Base-by-base conservation (phyloP, 2,888 invertebrate species). In the Agriotes lineatus region DNA sequence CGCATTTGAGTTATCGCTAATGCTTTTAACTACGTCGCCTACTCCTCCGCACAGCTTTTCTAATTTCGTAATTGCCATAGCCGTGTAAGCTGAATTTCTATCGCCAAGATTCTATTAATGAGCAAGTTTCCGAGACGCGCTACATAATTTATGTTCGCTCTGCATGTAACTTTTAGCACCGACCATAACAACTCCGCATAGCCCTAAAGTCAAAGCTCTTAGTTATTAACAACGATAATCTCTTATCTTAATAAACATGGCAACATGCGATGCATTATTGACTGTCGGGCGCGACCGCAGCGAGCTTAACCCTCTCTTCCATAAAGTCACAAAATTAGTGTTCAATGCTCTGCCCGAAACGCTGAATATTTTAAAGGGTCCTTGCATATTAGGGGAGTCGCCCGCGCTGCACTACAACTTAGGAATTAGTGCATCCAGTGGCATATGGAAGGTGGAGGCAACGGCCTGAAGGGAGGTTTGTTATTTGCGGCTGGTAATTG, bases 401-500 rank as follows among this genome's bases (percentile, higher is more conserved):
- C 35, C 16, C 44, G 18, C n/a, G 57, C 45, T 66, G 64, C 67
- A 62, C 57, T 57, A 58, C 67, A 62, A 67, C 58, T 62, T 63
- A 52, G 63, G 39, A 69, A 69, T 69, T 65, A 69, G 64, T 71
- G 66, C 71, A 64, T 71, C 54, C 57, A 65, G 69, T 69, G 71
- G 62, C 69, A 69, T 71, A 71, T 71, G 69, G 71, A 66, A 69
- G 69, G 71, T 67, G 62, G 66, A 52, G 70, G 63, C 52, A 70
- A 63, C 39, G 69, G 67, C 69, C 72, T 56, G 67, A 61, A 61
- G 69, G 69, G 67, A 64, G 67, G 69, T 69, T 69, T 65, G 65
- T 69, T 69, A 69, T 71, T 71, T 71, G 71, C 69, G 71, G 69
- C 64, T 39, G 67, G 70, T 72, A 72, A 72, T 72, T 72, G 72